Percentiles rank a stretch among this genome's conserved stretches.
These are phyloP conservation scores for Albula glossodonta DNA, from an alignment of 2,113 vertebrate species.

Conservation along the genomic window DNA sequence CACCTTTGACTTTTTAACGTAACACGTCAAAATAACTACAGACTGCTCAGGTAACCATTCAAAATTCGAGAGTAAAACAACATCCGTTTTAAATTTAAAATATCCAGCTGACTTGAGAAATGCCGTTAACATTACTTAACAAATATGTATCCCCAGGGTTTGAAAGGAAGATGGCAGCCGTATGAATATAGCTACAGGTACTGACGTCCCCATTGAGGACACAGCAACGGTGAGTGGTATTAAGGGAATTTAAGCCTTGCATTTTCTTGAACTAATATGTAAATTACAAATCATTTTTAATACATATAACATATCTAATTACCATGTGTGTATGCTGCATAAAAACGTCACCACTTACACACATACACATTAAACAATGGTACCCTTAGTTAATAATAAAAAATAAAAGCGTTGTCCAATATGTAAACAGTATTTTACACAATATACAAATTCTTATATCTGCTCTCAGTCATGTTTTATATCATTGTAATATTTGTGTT, in stretches of 20 bases:
- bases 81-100: neutral
- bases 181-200: neutral
- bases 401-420: neutral
- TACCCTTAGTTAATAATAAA: neutral
- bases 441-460: neutral
- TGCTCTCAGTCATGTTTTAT: neutral
- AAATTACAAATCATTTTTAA: neutral
- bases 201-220: neutral
- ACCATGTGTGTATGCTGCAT: neutral
- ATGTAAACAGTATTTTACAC: neutral
- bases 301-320: neutral
- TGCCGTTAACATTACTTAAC: neutral
- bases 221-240: neutral
- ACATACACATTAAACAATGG: neutral
- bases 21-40: neutral
- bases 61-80: neutral
- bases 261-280: neutral
- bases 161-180: neutral
- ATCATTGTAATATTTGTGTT: neutral
- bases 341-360: neutral
- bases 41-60: neutral
- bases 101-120: neutral
- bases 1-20: neutral
- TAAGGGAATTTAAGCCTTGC: neutral
- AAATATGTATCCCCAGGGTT: neutral